phyloP scores from a whole-genome alignment of 2,797 vertebrate species.

The Numenius phaeopus region DNA sequence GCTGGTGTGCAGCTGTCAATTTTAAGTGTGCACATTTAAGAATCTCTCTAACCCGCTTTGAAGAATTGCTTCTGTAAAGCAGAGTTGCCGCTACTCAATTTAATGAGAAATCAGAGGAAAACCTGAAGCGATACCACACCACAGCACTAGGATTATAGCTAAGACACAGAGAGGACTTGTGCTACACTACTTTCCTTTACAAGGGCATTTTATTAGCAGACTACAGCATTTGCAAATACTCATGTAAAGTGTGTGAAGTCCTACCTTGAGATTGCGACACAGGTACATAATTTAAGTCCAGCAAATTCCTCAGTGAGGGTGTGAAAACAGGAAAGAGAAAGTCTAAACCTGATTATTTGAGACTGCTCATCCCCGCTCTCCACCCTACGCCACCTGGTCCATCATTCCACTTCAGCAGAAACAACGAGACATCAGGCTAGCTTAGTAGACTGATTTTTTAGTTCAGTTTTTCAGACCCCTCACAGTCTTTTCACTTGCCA shows the following conservation, averaged over 20 bases:
- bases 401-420: background rate
- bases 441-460: background rate
- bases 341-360: background rate
- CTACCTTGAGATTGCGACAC: background rate
- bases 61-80: slow-evolving; percentile 2
- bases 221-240: background rate
- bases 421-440: background rate
- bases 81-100: background rate
- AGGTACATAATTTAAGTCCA: background rate
- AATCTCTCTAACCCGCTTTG: background rate
- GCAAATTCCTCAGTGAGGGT: background rate
- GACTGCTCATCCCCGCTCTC: background rate
- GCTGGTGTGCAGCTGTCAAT: background rate
- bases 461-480: background rate
- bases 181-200: background rate
- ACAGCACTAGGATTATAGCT: background rate
- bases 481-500: background rate
- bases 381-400: background rate
- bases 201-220: background rate
- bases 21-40: background rate
- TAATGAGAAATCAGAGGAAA: background rate
- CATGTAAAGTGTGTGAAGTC: fast-evolving
- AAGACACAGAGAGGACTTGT: background rate
- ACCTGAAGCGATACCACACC: background rate
- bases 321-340: background rate